phyloP scores from a whole-genome alignment of 1,140 invertebrate genomes.

The Psilanteris sp. region DNA sequence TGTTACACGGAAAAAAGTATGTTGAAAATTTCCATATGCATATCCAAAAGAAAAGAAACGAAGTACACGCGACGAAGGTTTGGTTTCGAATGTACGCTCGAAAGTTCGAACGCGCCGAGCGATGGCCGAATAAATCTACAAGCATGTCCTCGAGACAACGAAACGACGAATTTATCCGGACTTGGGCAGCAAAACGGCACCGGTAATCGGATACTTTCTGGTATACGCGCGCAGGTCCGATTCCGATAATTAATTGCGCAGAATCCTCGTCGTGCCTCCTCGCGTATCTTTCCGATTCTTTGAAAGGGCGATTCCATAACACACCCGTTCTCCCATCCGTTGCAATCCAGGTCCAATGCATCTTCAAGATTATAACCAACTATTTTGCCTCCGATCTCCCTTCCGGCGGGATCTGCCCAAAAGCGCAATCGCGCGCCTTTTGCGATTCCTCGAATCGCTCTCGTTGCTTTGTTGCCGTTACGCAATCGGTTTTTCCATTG shows the following conservation, averaged over 20 bases:
- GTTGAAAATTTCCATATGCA: constrained; percentile 45
- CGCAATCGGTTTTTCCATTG: constrained; percentile 10
- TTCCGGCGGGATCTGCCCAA: constrained; percentile 37
- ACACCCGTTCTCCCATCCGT: constrained; percentile 18
- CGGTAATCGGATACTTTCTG: constrained; percentile 72
- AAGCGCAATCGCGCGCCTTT: constrained; percentile 53
- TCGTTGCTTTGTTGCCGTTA: too few relatives aligned
- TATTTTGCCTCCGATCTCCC: constrained; percentile 34
- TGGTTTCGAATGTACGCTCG: constrained; percentile 56
- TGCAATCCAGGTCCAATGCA: constrained; percentile 42
- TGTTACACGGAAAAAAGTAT: constrained; percentile 16
- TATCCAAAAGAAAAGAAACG: constrained; percentile 45
- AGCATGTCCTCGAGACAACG: constrained; percentile 62
- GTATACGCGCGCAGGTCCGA: constrained; percentile 58
- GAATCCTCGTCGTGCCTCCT: constrained; percentile 61
- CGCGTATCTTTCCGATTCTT: constrained; percentile 64
- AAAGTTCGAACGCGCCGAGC: constrained; percentile 36
- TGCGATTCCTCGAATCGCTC: too few relatives aligned
- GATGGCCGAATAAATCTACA: constrained; percentile 67
- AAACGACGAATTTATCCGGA: constrained; percentile 72
- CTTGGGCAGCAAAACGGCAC: constrained; percentile 37
- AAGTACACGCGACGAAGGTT: constrained; percentile 56
- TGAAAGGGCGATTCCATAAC: constrained; percentile 56
- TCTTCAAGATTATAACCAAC: constrained; percentile 44
- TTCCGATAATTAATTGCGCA: constrained; percentile 73